phyloP scores from a whole-genome alignment of 64 coral and sea anemone species.

The Porites lutea region DNA sequence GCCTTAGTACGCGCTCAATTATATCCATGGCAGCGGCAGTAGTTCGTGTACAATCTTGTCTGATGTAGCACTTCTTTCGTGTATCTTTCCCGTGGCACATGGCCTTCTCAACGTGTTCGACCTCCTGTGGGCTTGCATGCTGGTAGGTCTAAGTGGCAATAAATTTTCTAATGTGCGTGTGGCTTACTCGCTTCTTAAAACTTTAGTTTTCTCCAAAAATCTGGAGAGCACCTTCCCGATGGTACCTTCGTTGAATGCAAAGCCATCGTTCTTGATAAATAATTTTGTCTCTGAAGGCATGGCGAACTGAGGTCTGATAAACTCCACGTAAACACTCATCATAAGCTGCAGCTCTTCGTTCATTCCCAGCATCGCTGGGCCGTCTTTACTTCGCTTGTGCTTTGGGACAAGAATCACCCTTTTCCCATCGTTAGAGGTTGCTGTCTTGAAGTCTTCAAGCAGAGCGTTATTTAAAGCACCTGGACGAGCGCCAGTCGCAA shows the following conservation, averaged over 20 bases:
- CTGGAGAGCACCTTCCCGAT: not conserved
- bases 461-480: not conserved
- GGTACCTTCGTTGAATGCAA: not conserved
- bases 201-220: too few relatives aligned
- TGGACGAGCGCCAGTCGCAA: not conserved
- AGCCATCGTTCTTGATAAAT: not conserved
- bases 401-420: slow-evolving; percentile 31
- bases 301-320: not conserved
- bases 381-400: slow-evolving; percentile 19
- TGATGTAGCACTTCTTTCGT: too few relatives aligned
- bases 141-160: not conserved
- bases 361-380: slow-evolving; percentile 33
- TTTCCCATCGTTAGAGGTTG: not conserved
- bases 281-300: not conserved
- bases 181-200: too few relatives aligned
- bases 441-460: not conserved
- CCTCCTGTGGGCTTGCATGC: too few relatives aligned
- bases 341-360: not conserved
- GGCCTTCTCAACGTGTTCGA: too few relatives aligned
- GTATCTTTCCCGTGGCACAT: too few relatives aligned
- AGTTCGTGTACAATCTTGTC: too few relatives aligned
- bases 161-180: not conserved
- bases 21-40: too few relatives aligned
- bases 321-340: not conserved
- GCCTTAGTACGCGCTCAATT: too few relatives aligned